Percentiles rank a stretch among this genome's conserved stretches.
Evolutionary conservation across 2,113 vertebrate species (phyloP).

Genomic region (Drymodes brunneopygia): DNA sequence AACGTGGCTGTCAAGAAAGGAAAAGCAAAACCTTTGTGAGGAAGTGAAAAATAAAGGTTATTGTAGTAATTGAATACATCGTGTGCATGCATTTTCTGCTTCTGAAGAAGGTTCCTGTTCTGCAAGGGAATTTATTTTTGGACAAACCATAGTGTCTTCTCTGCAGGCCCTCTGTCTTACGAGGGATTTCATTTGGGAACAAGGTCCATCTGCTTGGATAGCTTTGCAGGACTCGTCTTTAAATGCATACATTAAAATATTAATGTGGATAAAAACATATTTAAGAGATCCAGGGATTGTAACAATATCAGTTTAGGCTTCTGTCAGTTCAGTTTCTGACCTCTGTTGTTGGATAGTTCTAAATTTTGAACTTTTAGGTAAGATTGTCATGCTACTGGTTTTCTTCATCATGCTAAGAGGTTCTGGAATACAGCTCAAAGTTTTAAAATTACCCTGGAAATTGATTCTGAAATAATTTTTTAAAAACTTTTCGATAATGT

Average conservation of each 20-base stretch:
- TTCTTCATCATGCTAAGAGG: not conserved
- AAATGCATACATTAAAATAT: not conserved
- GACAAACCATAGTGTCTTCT: not conserved
- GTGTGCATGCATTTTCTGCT: not conserved
- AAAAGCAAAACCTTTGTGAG: not conserved
- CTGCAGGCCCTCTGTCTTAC: not conserved
- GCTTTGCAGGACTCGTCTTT: not conserved
- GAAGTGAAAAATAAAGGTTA: slow-evolving; percentile 35
- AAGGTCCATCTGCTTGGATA: not conserved
- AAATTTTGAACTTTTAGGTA: not conserved
- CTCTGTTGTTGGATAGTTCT: not conserved
- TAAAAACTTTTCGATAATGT: not conserved
- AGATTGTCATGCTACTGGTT: not conserved
- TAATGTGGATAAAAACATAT: not conserved
- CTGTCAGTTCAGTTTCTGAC: not conserved
- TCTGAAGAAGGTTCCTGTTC: slow-evolving; percentile 26
- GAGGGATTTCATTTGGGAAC: not conserved
- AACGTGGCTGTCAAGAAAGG: not conserved
- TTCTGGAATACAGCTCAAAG: not conserved
- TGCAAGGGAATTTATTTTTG: slow-evolving; percentile 24
- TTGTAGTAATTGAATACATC: not conserved
- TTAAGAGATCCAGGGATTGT: not conserved
- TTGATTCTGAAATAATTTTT: not conserved
- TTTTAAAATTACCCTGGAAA: not conserved
- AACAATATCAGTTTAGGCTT: not conserved